Conservation (phyloP, 2,888 invertebrate genomes). For the Sylvicola fuscatus region DNA sequence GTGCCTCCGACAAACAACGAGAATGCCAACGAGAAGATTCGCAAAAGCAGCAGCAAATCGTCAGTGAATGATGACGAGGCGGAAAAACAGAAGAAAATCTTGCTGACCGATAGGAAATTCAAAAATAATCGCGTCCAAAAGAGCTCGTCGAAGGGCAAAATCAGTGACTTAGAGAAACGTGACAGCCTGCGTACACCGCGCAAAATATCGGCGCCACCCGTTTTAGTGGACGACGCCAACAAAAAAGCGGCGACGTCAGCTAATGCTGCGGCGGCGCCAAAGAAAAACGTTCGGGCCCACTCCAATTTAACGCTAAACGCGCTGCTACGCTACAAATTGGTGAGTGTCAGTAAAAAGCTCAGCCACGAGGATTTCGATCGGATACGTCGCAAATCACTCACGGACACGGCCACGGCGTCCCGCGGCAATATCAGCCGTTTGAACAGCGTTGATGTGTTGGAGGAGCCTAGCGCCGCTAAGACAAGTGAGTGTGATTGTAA, state of each 20-base stretch:
- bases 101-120: constrained; percentile 20
- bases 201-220: constrained; percentile 13
- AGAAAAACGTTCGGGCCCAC: constrained; percentile 10
- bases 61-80: background rate
- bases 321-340: constrained; percentile 15
- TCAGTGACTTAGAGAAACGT: constrained; percentile 14
- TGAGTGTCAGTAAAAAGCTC: constrained; percentile 8
- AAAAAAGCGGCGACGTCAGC: background rate
- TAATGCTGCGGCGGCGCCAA: constrained; percentile 3
- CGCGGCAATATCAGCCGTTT: background rate
- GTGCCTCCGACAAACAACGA: background rate
- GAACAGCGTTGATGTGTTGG: too few relatives aligned
- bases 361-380: constrained; percentile 16
- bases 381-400: constrained; percentile 16
- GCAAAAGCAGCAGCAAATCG: constrained; percentile 1
- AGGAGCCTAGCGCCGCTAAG: too few relatives aligned
- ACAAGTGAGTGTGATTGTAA: too few relatives aligned
- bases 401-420: constrained; percentile 13
- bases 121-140: constrained; percentile 21
- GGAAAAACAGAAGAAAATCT: constrained; percentile 10
- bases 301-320: constrained; percentile 18
- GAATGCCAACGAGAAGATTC: too few relatives aligned
- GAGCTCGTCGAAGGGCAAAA: constrained; percentile 19
- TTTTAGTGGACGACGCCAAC: constrained; percentile 6
- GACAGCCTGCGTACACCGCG: constrained; percentile 11